phyloP scores from a whole-genome alignment of 2,113 vertebrate genomes.

The Brienomyrus longianalis region DNA sequence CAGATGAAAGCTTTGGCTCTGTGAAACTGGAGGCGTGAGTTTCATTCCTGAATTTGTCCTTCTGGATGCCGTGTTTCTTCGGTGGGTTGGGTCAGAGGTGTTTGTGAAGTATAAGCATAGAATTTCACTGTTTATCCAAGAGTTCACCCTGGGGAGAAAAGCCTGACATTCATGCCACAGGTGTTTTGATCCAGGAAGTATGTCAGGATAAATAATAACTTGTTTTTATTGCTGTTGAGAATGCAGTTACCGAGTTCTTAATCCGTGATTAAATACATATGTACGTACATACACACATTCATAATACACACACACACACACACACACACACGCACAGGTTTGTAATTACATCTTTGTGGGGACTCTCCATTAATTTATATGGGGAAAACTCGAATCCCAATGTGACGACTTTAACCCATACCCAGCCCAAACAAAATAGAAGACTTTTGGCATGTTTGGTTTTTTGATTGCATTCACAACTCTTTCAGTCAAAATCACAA shows the following conservation, averaged over 20 bases:
- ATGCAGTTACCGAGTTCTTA: not conserved
- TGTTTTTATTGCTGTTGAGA: conserved; percentile 21
- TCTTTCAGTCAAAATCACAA: not conserved
- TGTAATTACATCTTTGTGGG: no score
- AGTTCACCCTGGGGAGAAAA: conserved; percentile 17
- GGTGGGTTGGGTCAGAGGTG: not conserved
- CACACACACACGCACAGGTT: no score
- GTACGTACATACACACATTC: no score
- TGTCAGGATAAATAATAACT: conserved; percentile 19
- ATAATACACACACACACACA: no score
- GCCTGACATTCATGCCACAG: conserved; percentile 21
- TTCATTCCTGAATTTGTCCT: not conserved
- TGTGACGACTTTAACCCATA: no score
- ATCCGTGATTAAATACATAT: no score
- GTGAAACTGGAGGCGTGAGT: not conserved
- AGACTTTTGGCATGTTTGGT: no score
- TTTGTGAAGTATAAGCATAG: not conserved
- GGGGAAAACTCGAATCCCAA: no score
- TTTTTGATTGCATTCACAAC: not conserved
- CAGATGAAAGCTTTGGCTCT: not conserved
- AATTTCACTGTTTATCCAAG: conserved; percentile 18
- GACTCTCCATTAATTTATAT: no score
- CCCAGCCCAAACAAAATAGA: no score
- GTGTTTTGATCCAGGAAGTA: not conserved
- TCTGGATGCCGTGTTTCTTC: not conserved